Percentiles rank a stretch among this genome's conserved stretches.
These are phyloP conservation scores for Melanargia galathea DNA, from an alignment of 2,888 invertebrate genomes.

Conservation along the genomic window DNA sequence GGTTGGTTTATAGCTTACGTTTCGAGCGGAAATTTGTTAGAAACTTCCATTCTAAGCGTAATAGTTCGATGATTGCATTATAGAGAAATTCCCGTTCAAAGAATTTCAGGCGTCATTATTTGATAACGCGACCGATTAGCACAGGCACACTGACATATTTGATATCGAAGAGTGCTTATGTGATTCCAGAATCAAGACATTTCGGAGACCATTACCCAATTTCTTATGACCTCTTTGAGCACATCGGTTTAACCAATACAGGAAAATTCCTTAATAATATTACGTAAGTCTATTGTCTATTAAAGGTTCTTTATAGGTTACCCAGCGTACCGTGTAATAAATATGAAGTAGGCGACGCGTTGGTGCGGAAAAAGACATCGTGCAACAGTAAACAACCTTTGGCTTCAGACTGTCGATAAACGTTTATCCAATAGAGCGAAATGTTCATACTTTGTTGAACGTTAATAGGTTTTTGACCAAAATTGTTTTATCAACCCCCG, in stretches of 20 bases:
- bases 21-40: no score
- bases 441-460: neutral
- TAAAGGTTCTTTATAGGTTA: slow-evolving; percentile 21
- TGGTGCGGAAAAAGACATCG: slow-evolving; percentile 16
- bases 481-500: neutral
- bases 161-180: no score
- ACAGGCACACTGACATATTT: no score
- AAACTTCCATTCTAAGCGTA: no score
- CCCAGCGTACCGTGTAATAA: slow-evolving; percentile 14
- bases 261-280: neutral
- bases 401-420: slow-evolving; percentile 13
- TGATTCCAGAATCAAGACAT: no score
- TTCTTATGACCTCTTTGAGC: no score
- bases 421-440: slow-evolving; percentile 8
- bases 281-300: slow-evolving; percentile 11
- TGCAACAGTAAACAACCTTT: slow-evolving; percentile 19
- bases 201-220: no score
- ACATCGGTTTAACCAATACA: neutral
- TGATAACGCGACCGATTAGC: no score
- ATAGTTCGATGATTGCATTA: no score
- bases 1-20: no score
- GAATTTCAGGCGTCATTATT: no score
- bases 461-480: neutral
- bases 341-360: slow-evolving; percentile 20
- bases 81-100: no score